A percentile compares a stretch with the other conserved stretches of the same genome.
Evolutionary conservation across 2,888 invertebrate species (phyloP).

Genomic region (Drosophila vallismaia): DNA sequence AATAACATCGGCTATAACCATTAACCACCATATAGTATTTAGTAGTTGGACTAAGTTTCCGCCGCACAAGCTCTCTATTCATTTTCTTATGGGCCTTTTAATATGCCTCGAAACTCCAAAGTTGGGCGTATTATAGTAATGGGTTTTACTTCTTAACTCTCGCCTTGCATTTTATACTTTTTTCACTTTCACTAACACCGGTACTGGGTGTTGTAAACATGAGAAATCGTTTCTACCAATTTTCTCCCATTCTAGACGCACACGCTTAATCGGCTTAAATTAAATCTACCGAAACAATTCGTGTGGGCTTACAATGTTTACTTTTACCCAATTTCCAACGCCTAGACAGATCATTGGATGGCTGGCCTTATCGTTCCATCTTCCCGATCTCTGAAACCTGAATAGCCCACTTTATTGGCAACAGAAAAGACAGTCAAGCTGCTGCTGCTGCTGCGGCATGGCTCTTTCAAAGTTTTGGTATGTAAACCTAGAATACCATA

Average conservation of each 20-base stretch:
- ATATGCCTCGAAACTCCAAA: constrained; percentile 16
- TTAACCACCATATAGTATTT: constrained; percentile 14
- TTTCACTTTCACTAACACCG: constrained; percentile 61
- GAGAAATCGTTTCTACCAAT: constrained; percentile 43
- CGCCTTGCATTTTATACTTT: constrained; percentile 34
- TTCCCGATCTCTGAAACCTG: constrained; percentile 29
- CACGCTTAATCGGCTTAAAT: constrained; percentile 36
- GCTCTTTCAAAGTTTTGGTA: constrained; percentile 35
- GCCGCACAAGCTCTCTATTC: constrained; percentile 12
- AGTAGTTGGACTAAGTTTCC: constrained; percentile 28
- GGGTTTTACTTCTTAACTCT: constrained; percentile 38
- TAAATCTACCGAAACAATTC: constrained; percentile 25
- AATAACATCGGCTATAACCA: constrained; percentile 15
- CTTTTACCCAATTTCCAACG: constrained; percentile 29
- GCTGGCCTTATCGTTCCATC: constrained; percentile 1
- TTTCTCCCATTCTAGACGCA: constrained; percentile 23
- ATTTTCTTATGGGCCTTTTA: constrained; percentile 40
- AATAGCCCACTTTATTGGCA: constrained; percentile 47
- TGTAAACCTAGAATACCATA: constrained; percentile 47
- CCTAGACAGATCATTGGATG: constrained; percentile 25
- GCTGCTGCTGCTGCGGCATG: constrained; percentile 10
- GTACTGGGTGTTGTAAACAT: constrained; percentile 12
- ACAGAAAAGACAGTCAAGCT: constrained; percentile 12
- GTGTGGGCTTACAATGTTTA: constrained; percentile 35
- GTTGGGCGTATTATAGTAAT: constrained; percentile 25